phyloP scores from a whole-genome alignment of 2,113 vertebrate genomes.

The Vanacampus margaritifer region DNA sequence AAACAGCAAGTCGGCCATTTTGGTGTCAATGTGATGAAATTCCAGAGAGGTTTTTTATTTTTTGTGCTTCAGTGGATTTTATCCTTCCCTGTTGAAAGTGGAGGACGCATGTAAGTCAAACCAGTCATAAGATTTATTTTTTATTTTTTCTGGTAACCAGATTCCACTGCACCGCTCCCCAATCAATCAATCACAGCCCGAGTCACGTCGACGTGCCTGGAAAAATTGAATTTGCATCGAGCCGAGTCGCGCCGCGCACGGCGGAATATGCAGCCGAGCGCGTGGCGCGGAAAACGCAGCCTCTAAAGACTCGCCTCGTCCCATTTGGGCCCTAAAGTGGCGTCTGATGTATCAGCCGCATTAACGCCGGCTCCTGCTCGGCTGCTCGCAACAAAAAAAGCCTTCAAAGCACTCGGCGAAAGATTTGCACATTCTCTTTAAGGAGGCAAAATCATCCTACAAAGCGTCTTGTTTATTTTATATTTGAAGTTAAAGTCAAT shows the following conservation, averaged over 20 bases:
- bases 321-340: constrained; percentile 43
- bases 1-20: no score
- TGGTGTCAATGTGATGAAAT: no score
- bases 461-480: constrained; percentile 1
- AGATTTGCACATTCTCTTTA: constrained; percentile 3
- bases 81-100: not conserved
- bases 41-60: not conserved
- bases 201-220: constrained; percentile 15
- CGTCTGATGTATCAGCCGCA: constrained; percentile 35
- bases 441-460: not conserved
- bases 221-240: constrained; percentile 37
- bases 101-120: constrained; percentile 1
- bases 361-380: constrained; percentile 13
- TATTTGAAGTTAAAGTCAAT: not conserved
- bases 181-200: constrained; percentile 25
- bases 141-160: constrained; percentile 11
- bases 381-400: constrained; percentile 17
- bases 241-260: not conserved
- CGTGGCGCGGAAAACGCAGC: constrained; percentile 8
- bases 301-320: constrained; percentile 14
- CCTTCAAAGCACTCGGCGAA: no score
- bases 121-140: constrained; percentile 17
- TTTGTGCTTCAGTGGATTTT: no score
- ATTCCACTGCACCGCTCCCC: constrained; percentile 19
- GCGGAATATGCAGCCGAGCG: constrained; percentile 5